These are phyloP conservation scores for Plagodis pulveraria DNA, from an alignment of 2,888 invertebrate genomes.

Conservation along the genomic window DNA sequence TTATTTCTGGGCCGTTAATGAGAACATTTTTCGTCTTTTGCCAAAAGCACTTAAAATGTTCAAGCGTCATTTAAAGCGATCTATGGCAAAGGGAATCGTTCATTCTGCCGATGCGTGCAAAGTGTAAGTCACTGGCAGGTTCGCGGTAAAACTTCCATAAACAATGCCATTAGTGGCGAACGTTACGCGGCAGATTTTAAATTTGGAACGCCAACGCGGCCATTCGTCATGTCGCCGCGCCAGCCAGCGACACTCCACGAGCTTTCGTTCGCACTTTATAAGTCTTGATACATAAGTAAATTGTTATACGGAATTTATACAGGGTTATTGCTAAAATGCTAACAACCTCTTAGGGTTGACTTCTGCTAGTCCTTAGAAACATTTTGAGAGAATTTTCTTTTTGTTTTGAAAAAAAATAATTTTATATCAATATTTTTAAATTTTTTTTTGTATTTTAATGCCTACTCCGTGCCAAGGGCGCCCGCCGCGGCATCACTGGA, in stretches of 20 bases:
- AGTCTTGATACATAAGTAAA: slow-evolving; percentile 52
- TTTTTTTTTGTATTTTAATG: too few relatives aligned
- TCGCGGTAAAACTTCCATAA: slow-evolving; percentile 72
- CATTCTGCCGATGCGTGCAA: slow-evolving; percentile 61
- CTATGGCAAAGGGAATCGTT: slow-evolving; percentile 49
- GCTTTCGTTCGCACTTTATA: slow-evolving; percentile 39
- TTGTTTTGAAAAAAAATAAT: too few relatives aligned
- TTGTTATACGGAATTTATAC: too few relatives aligned
- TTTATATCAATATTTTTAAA: too few relatives aligned
- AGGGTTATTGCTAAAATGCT: too few relatives aligned
- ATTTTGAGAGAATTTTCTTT: too few relatives aligned
- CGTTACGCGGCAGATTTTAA: slow-evolving; percentile 84
- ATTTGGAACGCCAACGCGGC: slow-evolving; percentile 76
- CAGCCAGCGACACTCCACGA: slow-evolving; percentile 72
- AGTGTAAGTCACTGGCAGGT: slow-evolving; percentile 77
- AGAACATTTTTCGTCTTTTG: too few relatives aligned
- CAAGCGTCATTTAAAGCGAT: slow-evolving; percentile 64
- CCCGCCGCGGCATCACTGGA: too few relatives aligned
- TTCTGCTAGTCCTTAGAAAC: too few relatives aligned
- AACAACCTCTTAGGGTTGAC: too few relatives aligned
- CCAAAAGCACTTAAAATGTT: slow-evolving; percentile 58
- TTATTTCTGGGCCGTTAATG: background rate
- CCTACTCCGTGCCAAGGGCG: too few relatives aligned
- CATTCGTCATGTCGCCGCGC: slow-evolving; percentile 82
- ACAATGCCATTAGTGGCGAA: slow-evolving; percentile 81